Percentiles rank a stretch among this genome's conserved stretches.
Evolutionary conservation across 2,113 vertebrate species (phyloP).

Genomic region (Silurus glanis): DNA sequence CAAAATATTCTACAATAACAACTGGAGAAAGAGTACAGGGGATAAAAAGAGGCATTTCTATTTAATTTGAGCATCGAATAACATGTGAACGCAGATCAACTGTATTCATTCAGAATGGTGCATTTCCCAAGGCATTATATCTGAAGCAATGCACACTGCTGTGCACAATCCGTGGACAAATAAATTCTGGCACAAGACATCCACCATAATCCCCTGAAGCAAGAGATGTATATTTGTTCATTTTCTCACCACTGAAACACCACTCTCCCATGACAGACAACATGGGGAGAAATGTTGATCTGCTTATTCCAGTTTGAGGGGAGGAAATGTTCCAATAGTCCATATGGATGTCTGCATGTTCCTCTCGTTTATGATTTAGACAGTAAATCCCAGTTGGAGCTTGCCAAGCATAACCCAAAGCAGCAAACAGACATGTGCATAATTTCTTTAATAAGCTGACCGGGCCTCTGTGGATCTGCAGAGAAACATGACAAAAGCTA

Average conservation of each 20-base stretch:
- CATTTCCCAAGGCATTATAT: background rate
- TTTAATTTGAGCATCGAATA: conserved; percentile 4
- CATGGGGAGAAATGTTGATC: background rate
- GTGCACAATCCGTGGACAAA: conserved; percentile 12
- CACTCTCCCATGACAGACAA: background rate
- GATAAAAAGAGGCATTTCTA: background rate
- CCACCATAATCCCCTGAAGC: conserved; percentile 24
- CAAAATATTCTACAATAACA: background rate
- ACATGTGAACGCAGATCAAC: background rate
- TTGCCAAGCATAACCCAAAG: conserved; percentile 33
- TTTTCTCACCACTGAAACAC: conserved; percentile 24
- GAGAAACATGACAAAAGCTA: conserved; percentile 16
- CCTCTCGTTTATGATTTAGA: conserved; percentile 18
- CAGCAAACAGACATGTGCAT: conserved; percentile 37
- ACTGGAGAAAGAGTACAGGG: background rate
- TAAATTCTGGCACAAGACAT: conserved; percentile 26
- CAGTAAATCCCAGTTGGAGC: conserved; percentile 26
- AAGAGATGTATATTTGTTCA: background rate
- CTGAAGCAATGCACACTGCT: background rate
- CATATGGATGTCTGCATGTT: conserved; percentile 33
- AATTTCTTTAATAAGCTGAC: conserved; percentile 52
- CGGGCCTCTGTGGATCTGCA: conserved; percentile 17
- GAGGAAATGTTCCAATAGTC: conserved; percentile 20
- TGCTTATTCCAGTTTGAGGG: conserved; percentile 1
- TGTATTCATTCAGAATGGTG: background rate